Percentiles rank a stretch among this genome's conserved stretches.
Evolutionary conservation across 2,888 invertebrate species (phyloP).

Genomic region (Folsomia candida): DNA sequence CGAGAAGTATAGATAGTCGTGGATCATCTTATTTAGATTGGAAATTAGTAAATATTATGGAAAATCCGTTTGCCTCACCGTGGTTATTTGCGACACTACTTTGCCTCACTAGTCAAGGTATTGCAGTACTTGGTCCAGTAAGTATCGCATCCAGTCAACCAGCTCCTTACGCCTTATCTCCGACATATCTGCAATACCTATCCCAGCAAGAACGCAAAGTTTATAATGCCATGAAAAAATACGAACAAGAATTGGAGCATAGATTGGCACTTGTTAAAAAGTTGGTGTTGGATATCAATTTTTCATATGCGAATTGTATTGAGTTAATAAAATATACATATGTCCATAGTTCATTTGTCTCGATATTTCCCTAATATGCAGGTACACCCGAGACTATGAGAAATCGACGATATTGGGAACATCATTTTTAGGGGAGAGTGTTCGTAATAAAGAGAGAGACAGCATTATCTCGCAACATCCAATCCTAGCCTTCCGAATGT

Average conservation of each 20-base stretch:
- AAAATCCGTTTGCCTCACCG: too few species aligned
- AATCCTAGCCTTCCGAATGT: slow-evolving; percentile 28
- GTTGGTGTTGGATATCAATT: background rate
- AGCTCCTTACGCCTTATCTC: slow-evolving; percentile 30
- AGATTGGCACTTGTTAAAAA: background rate
- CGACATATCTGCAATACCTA: slow-evolving; percentile 26
- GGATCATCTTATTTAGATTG: too few species aligned
- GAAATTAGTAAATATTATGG: too few species aligned
- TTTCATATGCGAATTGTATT: too few species aligned
- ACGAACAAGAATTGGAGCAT: background rate
- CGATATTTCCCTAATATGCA: background rate
- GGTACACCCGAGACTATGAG: slow-evolving; percentile 15
- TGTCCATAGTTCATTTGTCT: background rate
- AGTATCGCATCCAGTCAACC: background rate
- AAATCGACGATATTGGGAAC: background rate
- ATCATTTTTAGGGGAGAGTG: background rate
- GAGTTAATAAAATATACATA: too few species aligned
- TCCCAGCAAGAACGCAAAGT: slow-evolving; percentile 20
- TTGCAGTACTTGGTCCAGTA: too few species aligned
- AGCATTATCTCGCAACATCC: background rate
- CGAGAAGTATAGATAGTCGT: too few species aligned
- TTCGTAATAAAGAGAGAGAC: background rate
- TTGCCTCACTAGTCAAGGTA: too few species aligned
- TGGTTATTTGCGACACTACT: too few species aligned
- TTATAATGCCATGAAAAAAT: slow-evolving; percentile 16